Percentiles rank a stretch among this genome's conserved stretches.
phyloP scores from a whole-genome alignment of 2,113 vertebrate genomes.

The Oceanodroma tethys region DNA sequence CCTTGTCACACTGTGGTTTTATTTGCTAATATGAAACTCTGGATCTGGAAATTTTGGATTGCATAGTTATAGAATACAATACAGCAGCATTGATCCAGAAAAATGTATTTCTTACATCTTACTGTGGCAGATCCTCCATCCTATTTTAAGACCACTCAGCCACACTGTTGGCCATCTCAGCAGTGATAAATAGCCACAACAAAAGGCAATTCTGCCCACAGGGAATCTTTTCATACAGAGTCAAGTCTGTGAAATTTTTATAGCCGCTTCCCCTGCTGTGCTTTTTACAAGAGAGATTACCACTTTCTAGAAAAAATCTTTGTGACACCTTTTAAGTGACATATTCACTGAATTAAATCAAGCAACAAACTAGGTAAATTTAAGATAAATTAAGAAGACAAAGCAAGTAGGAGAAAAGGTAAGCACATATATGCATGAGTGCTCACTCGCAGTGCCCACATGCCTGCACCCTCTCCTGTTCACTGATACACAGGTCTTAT shows the following conservation, averaged over 20 bases:
- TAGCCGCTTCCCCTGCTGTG: neutral
- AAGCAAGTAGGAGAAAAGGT: neutral
- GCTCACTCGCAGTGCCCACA: neutral
- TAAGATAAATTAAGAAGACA: neutral
- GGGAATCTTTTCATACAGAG: neutral
- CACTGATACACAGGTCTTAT: neutral
- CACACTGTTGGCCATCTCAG: neutral
- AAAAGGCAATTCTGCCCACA: neutral
- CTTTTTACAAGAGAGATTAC: neutral
- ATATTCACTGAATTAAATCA: neutral
- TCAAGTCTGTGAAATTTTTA: neutral
- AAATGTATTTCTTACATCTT: neutral
- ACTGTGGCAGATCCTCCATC: neutral
- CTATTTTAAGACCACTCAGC: neutral
- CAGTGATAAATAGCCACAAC: neutral
- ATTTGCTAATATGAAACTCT: neutral
- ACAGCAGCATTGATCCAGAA: neutral
- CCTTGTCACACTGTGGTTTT: neutral
- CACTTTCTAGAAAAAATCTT: neutral
- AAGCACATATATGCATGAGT: neutral
- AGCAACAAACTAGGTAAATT: neutral
- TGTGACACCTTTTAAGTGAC: neutral
- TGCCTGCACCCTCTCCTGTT: neutral
- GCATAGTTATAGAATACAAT: neutral
- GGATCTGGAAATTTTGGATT: neutral